A percentile compares a stretch with the other conserved stretches of the same genome.
phyloP scores from a whole-genome alignment of 2,888 invertebrate genomes.

The Diploptera punctata region DNA sequence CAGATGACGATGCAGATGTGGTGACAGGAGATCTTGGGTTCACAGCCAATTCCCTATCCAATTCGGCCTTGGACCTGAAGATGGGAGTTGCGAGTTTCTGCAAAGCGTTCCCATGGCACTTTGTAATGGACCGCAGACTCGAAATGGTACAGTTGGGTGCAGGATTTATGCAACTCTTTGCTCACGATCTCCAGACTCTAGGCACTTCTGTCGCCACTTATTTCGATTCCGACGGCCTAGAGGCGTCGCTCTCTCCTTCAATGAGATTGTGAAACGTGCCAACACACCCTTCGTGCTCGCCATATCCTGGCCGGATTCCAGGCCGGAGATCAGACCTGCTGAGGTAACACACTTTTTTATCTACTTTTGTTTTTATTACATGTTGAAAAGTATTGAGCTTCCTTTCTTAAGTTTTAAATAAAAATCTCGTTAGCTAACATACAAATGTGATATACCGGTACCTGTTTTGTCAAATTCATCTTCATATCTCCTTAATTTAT shows the following conservation, averaged over 20 bases:
- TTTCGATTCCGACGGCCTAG: conserved; percentile 82
- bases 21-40: conserved; percentile 30
- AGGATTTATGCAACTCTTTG: conserved; percentile 86
- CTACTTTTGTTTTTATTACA: no score
- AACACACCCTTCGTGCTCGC: conserved; percentile 88
- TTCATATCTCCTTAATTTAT: no score
- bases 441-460: no score
- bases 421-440: no score
- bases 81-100: conserved; percentile 89
- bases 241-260: conserved; percentile 77
- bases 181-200: conserved; percentile 69
- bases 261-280: conserved; percentile 81
- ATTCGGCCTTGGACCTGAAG: conserved; percentile 69
- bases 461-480: no score
- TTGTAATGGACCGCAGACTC: conserved; percentile 85
- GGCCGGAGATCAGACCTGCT: conserved; percentile 54
- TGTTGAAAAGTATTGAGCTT: no score
- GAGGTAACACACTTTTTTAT: no score
- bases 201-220: conserved; percentile 78
- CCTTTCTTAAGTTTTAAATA: no score
- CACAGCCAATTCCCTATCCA: conserved; percentile 50
- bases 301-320: conserved; percentile 61
- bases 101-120: conserved; percentile 98
- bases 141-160: conserved; percentile 88
- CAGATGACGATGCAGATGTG: conserved; percentile 35